Base-by-base conservation (phyloP, 2,113 vertebrate genomes). In the Microcebus murinus region DNA sequence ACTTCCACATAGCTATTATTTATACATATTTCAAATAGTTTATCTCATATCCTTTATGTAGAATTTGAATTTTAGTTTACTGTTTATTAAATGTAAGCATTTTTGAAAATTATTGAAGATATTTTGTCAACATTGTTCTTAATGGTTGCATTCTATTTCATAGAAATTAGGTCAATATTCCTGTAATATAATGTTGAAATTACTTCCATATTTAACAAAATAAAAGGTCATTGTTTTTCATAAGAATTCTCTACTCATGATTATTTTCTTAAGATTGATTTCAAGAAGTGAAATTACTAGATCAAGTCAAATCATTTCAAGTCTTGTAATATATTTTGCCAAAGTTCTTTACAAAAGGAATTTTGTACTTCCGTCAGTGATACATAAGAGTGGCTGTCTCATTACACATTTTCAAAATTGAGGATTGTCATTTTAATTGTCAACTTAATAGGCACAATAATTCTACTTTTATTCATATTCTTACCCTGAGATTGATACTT, bases 381-480 rank as follows among this genome's bases (percentile, higher is more conserved):
- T 70, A 3, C 48, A 31, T 7, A 70, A n/a, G 18, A 71, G 9
- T 65, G 34, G 6, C 21, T 48, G 2, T 63, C 50, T 81, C 48
- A 34, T 67, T 70, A 27, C 23, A 59, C 36, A 15, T 48, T 81
- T 84, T 87, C 29, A 61, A 87, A 82, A 39, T 39, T 59, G 34
- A 57, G 11, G 15, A 77, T 79, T 95, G 95, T 87, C 3, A 87
- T 71, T 79, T 97, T 77, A 93, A 83, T 95, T 88, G 57, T 91
- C 77, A 87, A 50, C 23, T 77, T 94, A 73, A 91, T 88, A 79
- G 9, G 39, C 48, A 14, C 6, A 67, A 70, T 84, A 84, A 91
- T 94, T 87, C 12, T 87, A 95, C 65, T 84, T 96, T 94, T 79
- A 97, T 80, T 87, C 76, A 36, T 42, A 57, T 88, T 92, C 90